Evolutionary conservation across 2,113 vertebrate species (phyloP).

Genomic region (Menidia beryllina): DNA sequence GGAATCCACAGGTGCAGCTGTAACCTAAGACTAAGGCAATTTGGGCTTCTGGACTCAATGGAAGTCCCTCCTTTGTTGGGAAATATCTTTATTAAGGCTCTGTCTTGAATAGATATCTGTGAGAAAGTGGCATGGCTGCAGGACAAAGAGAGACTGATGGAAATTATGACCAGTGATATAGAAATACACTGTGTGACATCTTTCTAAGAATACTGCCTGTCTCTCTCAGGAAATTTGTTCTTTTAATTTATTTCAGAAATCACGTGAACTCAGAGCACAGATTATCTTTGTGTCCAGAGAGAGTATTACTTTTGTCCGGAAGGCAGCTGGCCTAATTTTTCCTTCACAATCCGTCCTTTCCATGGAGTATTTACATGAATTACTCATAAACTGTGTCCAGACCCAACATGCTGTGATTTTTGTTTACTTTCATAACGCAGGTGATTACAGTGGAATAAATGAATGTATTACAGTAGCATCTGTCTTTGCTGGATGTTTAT

Average conservation of each 20-base stretch:
- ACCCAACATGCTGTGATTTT: not conserved
- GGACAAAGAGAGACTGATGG: not conserved
- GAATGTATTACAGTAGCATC: not conserved
- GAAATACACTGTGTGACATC: constrained; percentile 15
- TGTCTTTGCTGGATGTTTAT: not conserved
- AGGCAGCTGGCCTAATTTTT: constrained; percentile 23
- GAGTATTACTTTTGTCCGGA: constrained; percentile 40
- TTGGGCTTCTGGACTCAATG: not conserved
- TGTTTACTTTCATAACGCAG: not conserved
- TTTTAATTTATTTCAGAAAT: constrained; percentile 11
- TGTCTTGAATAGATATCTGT: not conserved
- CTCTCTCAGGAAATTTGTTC: constrained; percentile 14
- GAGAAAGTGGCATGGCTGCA: not conserved
- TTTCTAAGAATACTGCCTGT: constrained; percentile 29
- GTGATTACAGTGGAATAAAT: not conserved
- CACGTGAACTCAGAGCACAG: constrained; percentile 10
- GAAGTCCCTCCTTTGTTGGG: not conserved
- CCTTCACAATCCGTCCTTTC: not conserved
- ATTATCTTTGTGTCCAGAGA: constrained; percentile 31
- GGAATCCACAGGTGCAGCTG: constrained; percentile 18
- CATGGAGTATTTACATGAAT: not conserved
- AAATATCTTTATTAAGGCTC: not conserved
- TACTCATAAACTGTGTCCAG: not conserved
- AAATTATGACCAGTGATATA: constrained; percentile 2
- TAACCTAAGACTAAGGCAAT: constrained; percentile 11